Base-by-base conservation (phyloP, 2,113 vertebrate genomes). In the Pangasianodon gigas region DNA sequence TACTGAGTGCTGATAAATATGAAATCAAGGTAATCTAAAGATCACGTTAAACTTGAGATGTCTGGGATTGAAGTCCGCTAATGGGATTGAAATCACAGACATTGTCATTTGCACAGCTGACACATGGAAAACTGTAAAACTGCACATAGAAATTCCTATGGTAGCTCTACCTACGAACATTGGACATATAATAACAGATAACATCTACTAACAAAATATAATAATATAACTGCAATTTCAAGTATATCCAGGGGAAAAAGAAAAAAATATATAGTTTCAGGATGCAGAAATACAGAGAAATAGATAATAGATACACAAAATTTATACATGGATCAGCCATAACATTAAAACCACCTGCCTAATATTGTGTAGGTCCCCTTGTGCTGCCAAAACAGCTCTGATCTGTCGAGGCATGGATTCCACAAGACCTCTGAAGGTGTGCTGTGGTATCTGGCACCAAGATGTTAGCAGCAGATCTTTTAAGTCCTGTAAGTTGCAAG, bases 1-100 rank as follows among this genome's bases (percentile, higher is more conserved):
- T 99, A 88, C 94, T 99, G 88, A 99, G 98, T 92, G 97, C 97
- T 88, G 98, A 99, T 94, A 99, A 99, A 93, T 99, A 99, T 94
- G 98, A 99, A 94, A 99, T 99, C 91, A 99, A 99, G 98, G 98
- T 99, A 95, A 94, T 11, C 13, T 52, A 71, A 75, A n/a, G 56
- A 18, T 54, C 1, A n/a, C 69, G 26, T 54, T 82, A n/a, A 32
- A 56, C 11, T 62, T 85, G 10, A 6, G 19, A n/a, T n/a, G n/a
- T 80, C 37, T 54, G 46, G n/a, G 13, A 46, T 52, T 75, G 52
- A 18, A 37, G 5, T 58, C 14, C 5, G 6, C 29, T 19, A 7
- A 46, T 75, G 29, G 18, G 19, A 52, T 4, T 51, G 26, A 79
- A 3, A 51, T 29, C 29, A 26, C 32, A n/a, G 4, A 29, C 46